Evolutionary conservation across 2,888 invertebrate species (phyloP).

Genomic region (Alitta virens): DNA sequence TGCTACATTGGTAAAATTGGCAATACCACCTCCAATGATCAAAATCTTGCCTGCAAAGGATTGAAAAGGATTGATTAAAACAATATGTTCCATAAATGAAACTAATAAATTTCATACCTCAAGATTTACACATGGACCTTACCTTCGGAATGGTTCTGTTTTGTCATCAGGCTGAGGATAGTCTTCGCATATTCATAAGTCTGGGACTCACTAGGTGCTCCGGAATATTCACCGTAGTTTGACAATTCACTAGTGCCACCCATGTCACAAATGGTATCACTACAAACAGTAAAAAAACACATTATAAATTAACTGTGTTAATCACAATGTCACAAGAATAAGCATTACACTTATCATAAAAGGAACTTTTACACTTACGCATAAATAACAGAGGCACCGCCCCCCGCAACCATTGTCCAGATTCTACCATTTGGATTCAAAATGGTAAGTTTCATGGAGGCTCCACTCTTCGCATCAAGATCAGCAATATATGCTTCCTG

Average conservation of each 20-base stretch:
- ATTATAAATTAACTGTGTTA: no score
- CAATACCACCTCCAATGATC: slow-evolving; percentile 97
- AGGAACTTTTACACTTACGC: slow-evolving; percentile 62
- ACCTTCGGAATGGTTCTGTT: slow-evolving; percentile 72
- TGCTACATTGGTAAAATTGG: slow-evolving; percentile 99
- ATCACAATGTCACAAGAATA: no score
- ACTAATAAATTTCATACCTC: background rate
- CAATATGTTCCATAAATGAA: background rate
- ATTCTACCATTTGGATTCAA: slow-evolving; percentile 92
- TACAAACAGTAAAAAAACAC: slow-evolving; percentile 27
- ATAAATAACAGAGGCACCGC: slow-evolving; percentile 97
- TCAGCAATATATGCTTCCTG: slow-evolving; percentile 96
- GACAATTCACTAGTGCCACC: slow-evolving; percentile 91
- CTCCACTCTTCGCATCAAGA: slow-evolving; percentile 96
- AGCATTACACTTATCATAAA: no score
- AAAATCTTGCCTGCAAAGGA: slow-evolving; percentile 69
- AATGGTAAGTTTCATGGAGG: slow-evolving; percentile 94
- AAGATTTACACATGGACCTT: slow-evolving; percentile 58
- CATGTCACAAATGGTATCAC: slow-evolving; percentile 96
- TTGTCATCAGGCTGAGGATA: slow-evolving; percentile 91
- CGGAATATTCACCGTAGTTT: slow-evolving; percentile 99
- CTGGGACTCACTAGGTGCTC: slow-evolving; percentile 97
- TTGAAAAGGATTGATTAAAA: background rate
- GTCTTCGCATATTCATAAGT: slow-evolving; percentile 99
- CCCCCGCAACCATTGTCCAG: slow-evolving; percentile 99